These are phyloP conservation scores for Daphoenositta chrysoptera DNA, from an alignment of 2,113 vertebrate genomes.

Conservation along the genomic window DNA sequence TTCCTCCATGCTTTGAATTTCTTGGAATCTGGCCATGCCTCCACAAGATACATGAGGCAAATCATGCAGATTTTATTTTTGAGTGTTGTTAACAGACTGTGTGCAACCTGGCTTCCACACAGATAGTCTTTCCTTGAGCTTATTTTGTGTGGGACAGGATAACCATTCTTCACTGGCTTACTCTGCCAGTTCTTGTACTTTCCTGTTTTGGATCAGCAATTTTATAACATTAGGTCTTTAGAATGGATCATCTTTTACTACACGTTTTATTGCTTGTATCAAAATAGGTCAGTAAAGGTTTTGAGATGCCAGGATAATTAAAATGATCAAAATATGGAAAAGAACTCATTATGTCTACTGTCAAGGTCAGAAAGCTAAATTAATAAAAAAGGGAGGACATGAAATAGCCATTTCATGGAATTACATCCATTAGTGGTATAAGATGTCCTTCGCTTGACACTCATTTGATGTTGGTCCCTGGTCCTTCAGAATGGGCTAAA, in stretches of 20 bases:
- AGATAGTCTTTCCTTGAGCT: not conserved
- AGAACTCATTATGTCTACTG: not conserved
- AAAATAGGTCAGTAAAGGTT: not conserved
- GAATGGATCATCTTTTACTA: not conserved
- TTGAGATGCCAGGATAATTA: not conserved
- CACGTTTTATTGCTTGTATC: not conserved
- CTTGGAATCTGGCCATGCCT: not conserved
- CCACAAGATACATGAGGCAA: not conserved
- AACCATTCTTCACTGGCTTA: not conserved
- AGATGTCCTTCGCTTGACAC: not conserved
- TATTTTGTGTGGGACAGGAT: not conserved
- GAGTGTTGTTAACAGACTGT: not conserved
- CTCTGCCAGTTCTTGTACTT: not conserved
- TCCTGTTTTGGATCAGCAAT: not conserved
- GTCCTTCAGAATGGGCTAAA: not conserved
- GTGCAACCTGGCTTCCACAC: not conserved
- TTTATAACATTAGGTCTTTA: not conserved
- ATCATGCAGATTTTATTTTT: not conserved
- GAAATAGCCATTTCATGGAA: not conserved
- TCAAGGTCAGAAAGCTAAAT: not conserved
- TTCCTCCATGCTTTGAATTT: not conserved
- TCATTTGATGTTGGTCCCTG: not conserved
- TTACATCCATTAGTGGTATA: not conserved
- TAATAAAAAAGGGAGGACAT: not conserved
- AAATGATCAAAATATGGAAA: not conserved